These are phyloP conservation scores for Acanthurus tractus DNA, from an alignment of 2,797 vertebrate genomes.

Conservation along the genomic window DNA sequence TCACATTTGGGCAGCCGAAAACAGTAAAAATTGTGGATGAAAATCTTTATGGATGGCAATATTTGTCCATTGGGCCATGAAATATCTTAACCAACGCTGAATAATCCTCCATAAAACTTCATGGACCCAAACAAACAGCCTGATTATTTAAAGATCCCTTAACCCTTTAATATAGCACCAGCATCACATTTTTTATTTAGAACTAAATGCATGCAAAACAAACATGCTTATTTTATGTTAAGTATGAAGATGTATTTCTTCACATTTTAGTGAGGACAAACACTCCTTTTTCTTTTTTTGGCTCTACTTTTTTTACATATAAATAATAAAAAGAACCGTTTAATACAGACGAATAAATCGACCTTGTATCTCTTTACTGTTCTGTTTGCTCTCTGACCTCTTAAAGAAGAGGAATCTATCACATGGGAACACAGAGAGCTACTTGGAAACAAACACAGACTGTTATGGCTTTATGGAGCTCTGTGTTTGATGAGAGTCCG, in stretches of 20 bases:
- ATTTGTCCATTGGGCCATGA: no score
- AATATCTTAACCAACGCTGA: no score
- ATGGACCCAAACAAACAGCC: no score
- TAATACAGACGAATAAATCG: not conserved
- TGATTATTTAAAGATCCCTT: no score
- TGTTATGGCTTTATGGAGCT: conserved; percentile 43
- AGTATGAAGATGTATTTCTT: not conserved
- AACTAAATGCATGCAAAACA: no score
- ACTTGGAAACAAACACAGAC: not conserved
- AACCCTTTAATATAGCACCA: no score
- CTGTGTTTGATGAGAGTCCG: conserved; percentile 37
- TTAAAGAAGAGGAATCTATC: conserved; percentile 13
- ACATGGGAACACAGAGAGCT: conserved; percentile 21
- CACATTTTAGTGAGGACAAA: not conserved
- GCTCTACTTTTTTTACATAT: not conserved
- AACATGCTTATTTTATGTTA: no score
- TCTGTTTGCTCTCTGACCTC: not conserved
- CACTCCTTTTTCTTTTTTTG: not conserved
- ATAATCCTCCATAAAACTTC: no score
- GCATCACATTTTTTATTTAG: no score
- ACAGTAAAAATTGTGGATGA: no score
- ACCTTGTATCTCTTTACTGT: not conserved
- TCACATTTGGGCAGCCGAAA: no score
- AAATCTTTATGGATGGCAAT: no score
- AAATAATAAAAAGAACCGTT: not conserved